Conservation (phyloP, 2,888 invertebrate genomes). For the Cryptocephalus primarius region DNA sequence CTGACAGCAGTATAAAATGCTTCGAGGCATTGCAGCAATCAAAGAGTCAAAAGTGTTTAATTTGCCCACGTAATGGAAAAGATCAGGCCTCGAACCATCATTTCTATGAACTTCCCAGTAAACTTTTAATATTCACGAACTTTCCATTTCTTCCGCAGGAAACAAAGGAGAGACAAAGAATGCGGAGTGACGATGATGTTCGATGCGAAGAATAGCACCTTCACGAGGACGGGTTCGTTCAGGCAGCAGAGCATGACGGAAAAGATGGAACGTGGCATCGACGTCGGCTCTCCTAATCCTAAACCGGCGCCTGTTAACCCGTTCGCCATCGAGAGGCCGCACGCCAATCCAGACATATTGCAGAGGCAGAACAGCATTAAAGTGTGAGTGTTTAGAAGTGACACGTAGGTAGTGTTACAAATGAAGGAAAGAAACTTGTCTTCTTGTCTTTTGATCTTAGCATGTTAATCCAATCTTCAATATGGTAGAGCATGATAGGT, state of each 20-base stretch:
- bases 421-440: neutral
- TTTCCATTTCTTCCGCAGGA: conserved; percentile 38
- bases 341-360: conserved; percentile 88
- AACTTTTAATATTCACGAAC: too few relatives aligned
- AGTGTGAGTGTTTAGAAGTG: conserved; percentile 36
- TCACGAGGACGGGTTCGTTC: conserved; percentile 85
- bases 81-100: too few relatives aligned
- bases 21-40: too few relatives aligned
- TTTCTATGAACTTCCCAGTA: too few relatives aligned
- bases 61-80: too few relatives aligned
- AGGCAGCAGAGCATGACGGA: conserved; percentile 75
- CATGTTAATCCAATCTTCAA: too few relatives aligned
- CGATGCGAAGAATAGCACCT: conserved; percentile 80
- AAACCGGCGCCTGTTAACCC: conserved; percentile 66
- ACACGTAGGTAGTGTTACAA: neutral
- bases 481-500: too few relatives aligned
- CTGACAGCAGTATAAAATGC: too few relatives aligned
- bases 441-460: too few relatives aligned
- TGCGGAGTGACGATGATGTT: conserved; percentile 89
- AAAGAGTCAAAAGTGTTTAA: too few relatives aligned
- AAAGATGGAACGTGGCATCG: conserved; percentile 41
- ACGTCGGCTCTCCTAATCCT: conserved; percentile 27
- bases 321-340: conserved; percentile 89
- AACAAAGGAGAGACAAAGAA: conserved; percentile 95
- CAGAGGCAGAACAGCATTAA: conserved; percentile 93